These are phyloP conservation scores for Cyprinodon brontotheroides DNA, from an alignment of 2,113 vertebrate genomes.

Conservation along the genomic window DNA sequence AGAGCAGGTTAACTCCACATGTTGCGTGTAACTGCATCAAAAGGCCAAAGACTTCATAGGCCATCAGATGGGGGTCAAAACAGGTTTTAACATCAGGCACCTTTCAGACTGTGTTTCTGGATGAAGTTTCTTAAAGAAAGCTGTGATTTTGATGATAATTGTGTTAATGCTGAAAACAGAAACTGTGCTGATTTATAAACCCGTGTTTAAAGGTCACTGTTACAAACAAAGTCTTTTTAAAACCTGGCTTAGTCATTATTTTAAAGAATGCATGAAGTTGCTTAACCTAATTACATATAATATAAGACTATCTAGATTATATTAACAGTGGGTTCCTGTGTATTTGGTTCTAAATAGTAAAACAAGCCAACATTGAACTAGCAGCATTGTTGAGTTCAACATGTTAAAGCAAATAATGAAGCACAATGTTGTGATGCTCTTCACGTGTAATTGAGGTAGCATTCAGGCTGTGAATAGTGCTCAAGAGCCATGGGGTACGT, in stretches of 20 bases:
- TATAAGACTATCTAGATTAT: background rate
- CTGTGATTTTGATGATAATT: too few species aligned
- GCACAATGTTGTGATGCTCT: background rate
- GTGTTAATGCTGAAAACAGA: too few species aligned
- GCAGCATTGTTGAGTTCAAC: background rate
- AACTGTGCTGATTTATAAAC: too few species aligned
- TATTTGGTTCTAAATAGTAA: background rate
- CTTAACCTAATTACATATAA: background rate
- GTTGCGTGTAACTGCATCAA: background rate
- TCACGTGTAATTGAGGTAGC: slow-evolving; percentile 12
- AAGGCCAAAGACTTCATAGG: background rate
- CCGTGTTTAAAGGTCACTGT: background rate
- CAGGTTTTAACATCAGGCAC: too few species aligned
- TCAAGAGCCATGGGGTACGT: background rate
- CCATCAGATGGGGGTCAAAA: too few species aligned
- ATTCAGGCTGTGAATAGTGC: slow-evolving; percentile 4
- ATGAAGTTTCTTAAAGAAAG: too few species aligned
- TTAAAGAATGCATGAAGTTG: background rate
- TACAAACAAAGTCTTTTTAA: background rate
- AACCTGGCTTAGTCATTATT: too few species aligned
- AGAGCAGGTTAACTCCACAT: background rate
- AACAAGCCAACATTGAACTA: background rate
- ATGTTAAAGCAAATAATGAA: slow-evolving; percentile 2
- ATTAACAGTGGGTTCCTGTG: background rate
- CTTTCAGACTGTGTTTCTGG: too few species aligned